Conservation (phyloP, 92 coral and sea anemone genomes). For the Ricordea florida region DNA sequence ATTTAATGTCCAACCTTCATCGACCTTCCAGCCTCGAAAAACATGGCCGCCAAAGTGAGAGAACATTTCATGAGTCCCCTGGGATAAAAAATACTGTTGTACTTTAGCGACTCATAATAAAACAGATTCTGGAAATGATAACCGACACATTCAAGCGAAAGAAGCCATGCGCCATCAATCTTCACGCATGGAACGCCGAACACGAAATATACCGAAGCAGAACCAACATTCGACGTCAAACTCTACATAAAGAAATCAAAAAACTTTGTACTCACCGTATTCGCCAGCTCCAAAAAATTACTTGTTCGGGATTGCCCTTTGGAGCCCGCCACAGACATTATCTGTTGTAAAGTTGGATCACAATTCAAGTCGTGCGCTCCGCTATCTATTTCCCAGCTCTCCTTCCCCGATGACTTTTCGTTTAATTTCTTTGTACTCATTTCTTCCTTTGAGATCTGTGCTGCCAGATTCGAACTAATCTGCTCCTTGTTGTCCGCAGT, state of each 20-base stretch:
- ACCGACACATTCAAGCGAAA: constrained; percentile 6
- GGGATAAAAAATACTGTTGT: too few species aligned
- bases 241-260: neutral
- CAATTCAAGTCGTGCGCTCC: constrained; percentile 79
- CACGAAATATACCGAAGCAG: neutral
- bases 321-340: constrained; percentile 78
- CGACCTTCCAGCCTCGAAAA: too few species aligned
- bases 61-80: too few species aligned
- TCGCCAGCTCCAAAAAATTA: constrained; percentile 95
- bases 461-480: constrained; percentile 10
- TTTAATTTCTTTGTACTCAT: constrained; percentile 36
- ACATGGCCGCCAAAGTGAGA: too few species aligned
- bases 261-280: constrained; percentile 82
- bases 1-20: too few species aligned
- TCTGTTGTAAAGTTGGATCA: constrained; percentile 80
- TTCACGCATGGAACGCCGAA: constrained; percentile 3
- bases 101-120: neutral
- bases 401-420: constrained; percentile 71
- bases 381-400: constrained; percentile 83
- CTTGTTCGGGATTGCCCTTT: constrained; percentile 88
- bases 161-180: constrained; percentile 24
- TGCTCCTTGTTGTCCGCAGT: neutral
- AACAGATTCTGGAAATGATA: constrained; percentile 27
- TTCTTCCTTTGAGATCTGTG: constrained; percentile 7
- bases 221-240: neutral